phyloP scores from a whole-genome alignment of 2,888 invertebrate species.

The Athalia rosae region DNA sequence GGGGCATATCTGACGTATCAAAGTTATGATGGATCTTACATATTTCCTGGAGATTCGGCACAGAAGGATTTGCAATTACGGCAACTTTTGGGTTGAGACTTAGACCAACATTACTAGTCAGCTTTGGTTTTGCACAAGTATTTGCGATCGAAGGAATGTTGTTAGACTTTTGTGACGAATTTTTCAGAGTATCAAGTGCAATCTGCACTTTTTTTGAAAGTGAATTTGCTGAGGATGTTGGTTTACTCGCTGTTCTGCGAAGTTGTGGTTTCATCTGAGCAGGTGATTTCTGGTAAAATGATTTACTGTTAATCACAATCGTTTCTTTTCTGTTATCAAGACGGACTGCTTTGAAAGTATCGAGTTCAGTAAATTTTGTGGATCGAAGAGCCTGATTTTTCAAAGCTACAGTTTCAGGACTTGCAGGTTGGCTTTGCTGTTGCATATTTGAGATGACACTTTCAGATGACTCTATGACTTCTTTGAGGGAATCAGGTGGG shows the following conservation, averaged over 20 bases:
- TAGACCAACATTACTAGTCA: background rate
- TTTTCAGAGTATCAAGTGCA: conserved; percentile 11
- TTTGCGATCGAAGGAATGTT: conserved; percentile 1
- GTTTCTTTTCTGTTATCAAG: background rate
- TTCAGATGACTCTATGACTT: background rate
- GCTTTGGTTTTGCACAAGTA: conserved; percentile 1
- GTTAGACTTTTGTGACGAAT: background rate
- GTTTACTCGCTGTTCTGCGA: too few species aligned
- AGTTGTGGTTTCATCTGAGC: background rate
- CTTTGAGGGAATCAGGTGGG: background rate
- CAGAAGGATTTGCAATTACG: conserved; percentile 20
- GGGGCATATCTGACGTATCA: conserved; percentile 6
- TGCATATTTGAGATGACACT: conserved; percentile 14
- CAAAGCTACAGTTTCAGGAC: background rate
- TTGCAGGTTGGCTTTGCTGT: background rate
- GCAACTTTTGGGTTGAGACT: conserved; percentile 18
- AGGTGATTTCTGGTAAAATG: conserved; percentile 29
- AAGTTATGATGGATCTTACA: conserved; percentile 8
- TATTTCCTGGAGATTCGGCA: conserved; percentile 37
- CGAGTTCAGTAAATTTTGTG: background rate
- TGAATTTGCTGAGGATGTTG: background rate
- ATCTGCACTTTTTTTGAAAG: conserved; percentile 12
- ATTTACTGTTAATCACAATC: background rate
- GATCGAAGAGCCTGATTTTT: background rate
- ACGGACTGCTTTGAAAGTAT: background rate